phyloP scores from a whole-genome alignment of 2,113 vertebrate species.

The Loxodonta africana region DNA sequence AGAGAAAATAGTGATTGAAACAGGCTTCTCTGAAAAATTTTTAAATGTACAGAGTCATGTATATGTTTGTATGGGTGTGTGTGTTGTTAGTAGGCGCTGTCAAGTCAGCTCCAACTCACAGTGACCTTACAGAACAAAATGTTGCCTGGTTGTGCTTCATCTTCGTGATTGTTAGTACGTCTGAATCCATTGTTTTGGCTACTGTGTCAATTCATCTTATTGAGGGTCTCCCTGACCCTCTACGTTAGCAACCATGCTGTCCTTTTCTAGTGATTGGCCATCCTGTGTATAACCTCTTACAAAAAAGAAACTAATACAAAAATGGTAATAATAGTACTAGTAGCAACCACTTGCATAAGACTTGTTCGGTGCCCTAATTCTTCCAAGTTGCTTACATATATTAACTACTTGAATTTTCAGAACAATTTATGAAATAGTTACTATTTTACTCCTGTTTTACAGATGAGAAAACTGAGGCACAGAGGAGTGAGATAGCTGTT shows the following conservation, averaged over 20 bases:
- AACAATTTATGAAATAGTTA: background rate
- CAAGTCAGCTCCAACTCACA: background rate
- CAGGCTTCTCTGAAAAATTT: background rate
- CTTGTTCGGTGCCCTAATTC: background rate
- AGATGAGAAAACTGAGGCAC: background rate
- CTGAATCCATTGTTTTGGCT: background rate
- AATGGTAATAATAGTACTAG: background rate
- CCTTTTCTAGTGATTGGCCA: background rate
- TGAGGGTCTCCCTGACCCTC: background rate
- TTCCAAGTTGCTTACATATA: background rate
- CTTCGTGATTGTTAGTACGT: too few relatives aligned
- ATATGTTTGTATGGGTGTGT: background rate
- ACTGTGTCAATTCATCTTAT: background rate
- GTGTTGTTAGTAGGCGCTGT: background rate
- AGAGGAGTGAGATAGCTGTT: background rate
- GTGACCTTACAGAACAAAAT: background rate
- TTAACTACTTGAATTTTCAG: background rate
- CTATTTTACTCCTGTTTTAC: background rate
- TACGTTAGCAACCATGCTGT: background rate
- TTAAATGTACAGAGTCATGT: background rate
- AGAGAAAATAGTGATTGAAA: background rate
- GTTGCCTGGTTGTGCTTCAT: background rate
- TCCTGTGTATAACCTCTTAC: background rate
- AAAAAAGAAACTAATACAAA: background rate
- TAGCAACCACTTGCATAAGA: background rate